phyloP scores from a whole-genome alignment of 2,113 vertebrate species.

The Falcunculus frontatus region DNA sequence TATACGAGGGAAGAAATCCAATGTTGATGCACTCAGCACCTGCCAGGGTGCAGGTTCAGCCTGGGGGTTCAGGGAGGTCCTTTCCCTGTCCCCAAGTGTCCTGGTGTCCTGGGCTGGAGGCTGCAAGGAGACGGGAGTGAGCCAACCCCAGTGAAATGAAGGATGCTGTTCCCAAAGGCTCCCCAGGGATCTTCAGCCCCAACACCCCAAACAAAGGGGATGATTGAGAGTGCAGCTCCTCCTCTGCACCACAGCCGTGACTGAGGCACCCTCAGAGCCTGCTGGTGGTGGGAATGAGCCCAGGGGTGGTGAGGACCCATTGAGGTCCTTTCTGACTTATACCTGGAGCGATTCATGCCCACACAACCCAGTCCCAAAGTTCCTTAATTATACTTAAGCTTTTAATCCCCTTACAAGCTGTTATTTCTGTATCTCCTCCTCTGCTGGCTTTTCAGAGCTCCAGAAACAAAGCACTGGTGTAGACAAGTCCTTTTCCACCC shows the following conservation, averaged over 20 bases:
- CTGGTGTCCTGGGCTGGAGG: background rate
- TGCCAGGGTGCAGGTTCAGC: accelerated
- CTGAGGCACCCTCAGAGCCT: background rate
- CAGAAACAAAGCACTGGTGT: background rate
- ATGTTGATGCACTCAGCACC: background rate
- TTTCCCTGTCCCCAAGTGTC: background rate
- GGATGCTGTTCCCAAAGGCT: background rate
- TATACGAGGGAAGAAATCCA: background rate
- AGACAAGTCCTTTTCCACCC: background rate
- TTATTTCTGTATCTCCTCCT: background rate
- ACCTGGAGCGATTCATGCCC: accelerated
- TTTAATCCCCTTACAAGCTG: background rate
- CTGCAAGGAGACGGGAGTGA: background rate
- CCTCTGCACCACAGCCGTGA: background rate
- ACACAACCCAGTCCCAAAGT: background rate
- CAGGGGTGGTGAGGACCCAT: background rate
- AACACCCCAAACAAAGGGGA: accelerated
- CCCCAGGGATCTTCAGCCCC: background rate
- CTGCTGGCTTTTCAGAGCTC: background rate
- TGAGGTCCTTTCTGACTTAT: background rate
- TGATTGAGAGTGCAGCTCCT: background rate
- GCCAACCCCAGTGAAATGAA: background rate
- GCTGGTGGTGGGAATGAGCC: background rate
- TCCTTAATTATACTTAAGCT: background rate
- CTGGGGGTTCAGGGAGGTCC: background rate